Evolutionary conservation across 2,113 vertebrate genomes (phyloP).

Genomic region (Oreochromis aureus): DNA sequence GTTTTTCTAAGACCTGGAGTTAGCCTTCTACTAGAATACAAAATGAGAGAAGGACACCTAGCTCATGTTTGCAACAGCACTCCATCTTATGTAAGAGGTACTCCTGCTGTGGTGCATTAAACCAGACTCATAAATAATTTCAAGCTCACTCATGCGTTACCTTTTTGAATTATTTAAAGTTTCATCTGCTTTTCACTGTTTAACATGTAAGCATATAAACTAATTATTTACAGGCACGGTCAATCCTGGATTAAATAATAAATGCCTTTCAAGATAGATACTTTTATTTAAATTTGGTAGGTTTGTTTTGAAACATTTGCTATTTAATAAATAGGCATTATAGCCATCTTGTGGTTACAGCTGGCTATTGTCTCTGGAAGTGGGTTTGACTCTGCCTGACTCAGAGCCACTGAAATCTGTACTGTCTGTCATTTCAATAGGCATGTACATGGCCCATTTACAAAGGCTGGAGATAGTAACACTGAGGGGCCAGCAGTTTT

Average conservation of each 20-base stretch:
- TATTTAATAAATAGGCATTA: not conserved
- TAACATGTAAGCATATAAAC: not conserved
- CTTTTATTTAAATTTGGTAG: not conserved
- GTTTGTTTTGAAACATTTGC: not conserved
- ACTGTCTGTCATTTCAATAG: not conserved
- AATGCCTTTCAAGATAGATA: not conserved
- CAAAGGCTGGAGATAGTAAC: not conserved
- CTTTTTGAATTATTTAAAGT: not conserved
- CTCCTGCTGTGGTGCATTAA: not conserved
- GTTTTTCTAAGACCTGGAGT: not conserved
- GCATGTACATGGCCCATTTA: not conserved
- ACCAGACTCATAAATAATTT: conserved; percentile 1
- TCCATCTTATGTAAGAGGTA: not conserved
- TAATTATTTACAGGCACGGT: not conserved
- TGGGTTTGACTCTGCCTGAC: not conserved
- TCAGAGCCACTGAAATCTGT: not conserved
- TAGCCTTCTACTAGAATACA: not conserved
- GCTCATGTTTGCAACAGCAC: not conserved
- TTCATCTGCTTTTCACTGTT: not conserved
- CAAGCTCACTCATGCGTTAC: not conserved
- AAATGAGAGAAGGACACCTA: not conserved
- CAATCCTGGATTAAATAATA: not conserved
- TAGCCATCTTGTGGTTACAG: not conserved
- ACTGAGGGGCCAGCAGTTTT: not conserved
- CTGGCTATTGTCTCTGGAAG: not conserved